Evolutionary conservation across 2,797 vertebrate species (phyloP), one percentile per base, ranked within the genome.

Genomic region (Prionace glauca): DNA sequence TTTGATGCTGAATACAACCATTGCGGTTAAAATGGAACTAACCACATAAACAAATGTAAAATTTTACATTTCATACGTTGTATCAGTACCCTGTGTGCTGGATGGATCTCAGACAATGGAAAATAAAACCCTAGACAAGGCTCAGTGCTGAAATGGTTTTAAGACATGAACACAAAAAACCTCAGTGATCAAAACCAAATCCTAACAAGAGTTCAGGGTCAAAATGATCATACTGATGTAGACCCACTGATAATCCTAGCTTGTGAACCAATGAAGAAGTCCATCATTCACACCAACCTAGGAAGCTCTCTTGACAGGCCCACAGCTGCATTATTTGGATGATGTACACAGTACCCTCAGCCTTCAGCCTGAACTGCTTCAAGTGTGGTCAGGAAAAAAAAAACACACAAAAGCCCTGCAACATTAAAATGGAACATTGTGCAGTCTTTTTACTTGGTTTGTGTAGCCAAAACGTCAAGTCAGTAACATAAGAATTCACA

Each of bases 1-100:
- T 95, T 95, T 56, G 93, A 95, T 95, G 93, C 93, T 95, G 93
- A 95, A 95, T 95, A 95, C 93, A 95, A 95, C 93, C 93, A 95
- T 45, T 95, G 93, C 20, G 93, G 93, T 77, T 95, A 95, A 77
- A 95, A 95, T 95, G 93, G 93, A 95, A 95, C 93, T 95, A 95
- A 95, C 93, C 93, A 95, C 93, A 95, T 50, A 95, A 94, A 94
- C 93, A 95, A 95, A 77, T 95, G 93, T n/a, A 95, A 95, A 95
- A 95, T 95, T 77, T 95, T 77, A 95, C 93, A 95, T 95, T 95
- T 95, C 93, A 95, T 77, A 77, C 29, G 41, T 45, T 77, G 71
- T 77, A 60, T 26, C 69, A 74, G 93, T 77, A 77, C 50, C 71
- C 71, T 77, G 69, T 95, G 93, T 95, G 93, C 71, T 95, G 72